These are phyloP conservation scores for Sinhomidia bicolor DNA, from an alignment of 2,888 invertebrate species.

Conservation along the genomic window DNA sequence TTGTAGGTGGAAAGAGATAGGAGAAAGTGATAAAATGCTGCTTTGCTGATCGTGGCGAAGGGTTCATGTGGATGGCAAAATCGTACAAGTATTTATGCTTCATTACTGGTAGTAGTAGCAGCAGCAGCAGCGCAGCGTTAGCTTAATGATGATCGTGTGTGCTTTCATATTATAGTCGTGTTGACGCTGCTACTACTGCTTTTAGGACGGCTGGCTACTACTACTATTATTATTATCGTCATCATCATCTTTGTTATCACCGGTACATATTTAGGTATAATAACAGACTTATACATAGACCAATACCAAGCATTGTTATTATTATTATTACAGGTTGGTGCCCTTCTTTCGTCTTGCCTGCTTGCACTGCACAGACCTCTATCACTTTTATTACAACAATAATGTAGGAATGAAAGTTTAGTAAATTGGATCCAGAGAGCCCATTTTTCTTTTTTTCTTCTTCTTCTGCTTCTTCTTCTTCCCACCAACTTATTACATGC, in stretches of 20 bases:
- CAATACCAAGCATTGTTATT: neutral
- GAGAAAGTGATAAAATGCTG: no score
- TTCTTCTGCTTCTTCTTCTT: no score
- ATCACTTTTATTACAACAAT: conserved; percentile 65
- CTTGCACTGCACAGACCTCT: conserved; percentile 49
- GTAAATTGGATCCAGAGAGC: conserved; percentile 61
- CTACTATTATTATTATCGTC: neutral
- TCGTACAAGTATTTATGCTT: conserved; percentile 18
- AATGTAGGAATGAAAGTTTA: conserved; percentile 61
- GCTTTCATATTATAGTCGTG: no score
- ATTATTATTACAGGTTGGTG: neutral
- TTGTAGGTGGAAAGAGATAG: no score
- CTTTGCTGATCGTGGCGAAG: neutral
- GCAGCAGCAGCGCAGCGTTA: no score
- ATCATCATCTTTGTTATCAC: conserved; percentile 22
- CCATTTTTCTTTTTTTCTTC: conserved; percentile 63
- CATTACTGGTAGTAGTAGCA: no score
- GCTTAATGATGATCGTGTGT: neutral
- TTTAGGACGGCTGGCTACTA: no score
- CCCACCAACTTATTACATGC: no score
- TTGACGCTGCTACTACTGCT: no score
- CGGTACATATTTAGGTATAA: no score
- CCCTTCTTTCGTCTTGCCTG: no score
- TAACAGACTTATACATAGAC: neutral
- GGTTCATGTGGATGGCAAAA: neutral